phyloP scores from a whole-genome alignment of 2,888 invertebrate genomes.

The Drosophila basisetae region DNA sequence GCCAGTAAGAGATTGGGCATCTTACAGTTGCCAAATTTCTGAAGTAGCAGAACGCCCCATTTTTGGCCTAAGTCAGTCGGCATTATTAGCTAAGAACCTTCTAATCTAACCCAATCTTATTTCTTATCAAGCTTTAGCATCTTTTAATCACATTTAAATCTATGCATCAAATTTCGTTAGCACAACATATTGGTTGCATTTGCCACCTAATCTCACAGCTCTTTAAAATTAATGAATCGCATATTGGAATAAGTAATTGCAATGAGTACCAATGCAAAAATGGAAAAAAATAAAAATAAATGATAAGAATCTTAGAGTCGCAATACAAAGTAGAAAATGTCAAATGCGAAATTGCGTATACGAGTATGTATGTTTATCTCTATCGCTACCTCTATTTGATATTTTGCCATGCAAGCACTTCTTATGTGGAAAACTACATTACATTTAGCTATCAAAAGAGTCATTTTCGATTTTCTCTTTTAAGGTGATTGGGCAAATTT shows the following conservation, averaged over 20 bases:
- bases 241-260: constrained; percentile 19
- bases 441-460: constrained; percentile 45
- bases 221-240: constrained; percentile 13
- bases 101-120: not conserved
- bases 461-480: constrained; percentile 40
- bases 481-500: constrained; percentile 49
- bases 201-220: not conserved
- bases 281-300: not conserved
- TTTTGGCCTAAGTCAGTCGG: not conserved
- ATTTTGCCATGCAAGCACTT: constrained; percentile 10
- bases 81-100: not conserved
- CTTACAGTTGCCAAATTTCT: not conserved
- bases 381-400: not conserved
- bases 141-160: not conserved
- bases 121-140: not conserved
- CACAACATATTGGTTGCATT: not conserved
- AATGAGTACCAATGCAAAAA: constrained; percentile 1
- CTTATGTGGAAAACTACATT: constrained; percentile 24
- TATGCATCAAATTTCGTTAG: not conserved
- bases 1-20: rapidly evolving
- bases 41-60: no score
- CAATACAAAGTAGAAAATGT: constrained; percentile 27
- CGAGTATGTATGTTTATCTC: not conserved
- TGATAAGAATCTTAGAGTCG: not conserved
- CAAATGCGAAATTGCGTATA: constrained; percentile 1